Percentiles rank a stretch among this genome's conserved stretches.
phyloP scores from a whole-genome alignment of 2,888 invertebrate genomes.

The Agrochola lota region DNA sequence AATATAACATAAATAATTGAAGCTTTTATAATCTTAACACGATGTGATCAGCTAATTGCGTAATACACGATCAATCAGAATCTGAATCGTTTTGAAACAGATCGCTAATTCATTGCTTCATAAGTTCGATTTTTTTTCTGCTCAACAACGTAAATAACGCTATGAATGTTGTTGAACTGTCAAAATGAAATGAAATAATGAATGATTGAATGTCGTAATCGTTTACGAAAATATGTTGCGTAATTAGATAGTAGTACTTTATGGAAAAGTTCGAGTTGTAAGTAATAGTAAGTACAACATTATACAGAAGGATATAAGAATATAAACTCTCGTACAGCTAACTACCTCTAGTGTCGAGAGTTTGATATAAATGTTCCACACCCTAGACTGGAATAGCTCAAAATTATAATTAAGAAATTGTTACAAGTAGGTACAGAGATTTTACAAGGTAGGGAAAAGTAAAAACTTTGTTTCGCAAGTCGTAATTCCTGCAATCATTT shows the following conservation, averaged over 20 bases:
- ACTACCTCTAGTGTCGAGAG: background rate
- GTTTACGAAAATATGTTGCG: too few relatives aligned
- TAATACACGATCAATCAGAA: too few relatives aligned
- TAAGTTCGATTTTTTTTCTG: too few relatives aligned
- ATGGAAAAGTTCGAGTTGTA: constrained; percentile 1
- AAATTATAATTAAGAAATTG: background rate
- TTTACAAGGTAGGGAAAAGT: background rate
- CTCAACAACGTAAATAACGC: too few relatives aligned
- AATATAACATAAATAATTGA: constrained; percentile 7
- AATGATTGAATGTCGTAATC: too few relatives aligned
- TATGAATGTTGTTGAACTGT: too few relatives aligned
- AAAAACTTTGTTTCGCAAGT: constrained; percentile 11
- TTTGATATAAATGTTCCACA: background rate
- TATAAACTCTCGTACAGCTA: background rate
- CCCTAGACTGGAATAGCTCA: background rate
- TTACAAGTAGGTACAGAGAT: background rate
- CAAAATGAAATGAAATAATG: too few relatives aligned
- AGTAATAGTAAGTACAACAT: too few relatives aligned
- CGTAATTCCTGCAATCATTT: constrained; percentile 16
- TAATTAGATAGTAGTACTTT: too few relatives aligned
- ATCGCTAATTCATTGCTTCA: too few relatives aligned
- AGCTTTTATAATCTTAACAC: background rate
- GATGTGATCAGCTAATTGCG: background rate
- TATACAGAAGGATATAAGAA: too few relatives aligned
- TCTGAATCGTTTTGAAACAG: too few relatives aligned